Percentiles rank a stretch among this genome's conserved stretches.
Conservation (phyloP, 2,797 vertebrate genomes). For the Danio albolineatus region DNA sequence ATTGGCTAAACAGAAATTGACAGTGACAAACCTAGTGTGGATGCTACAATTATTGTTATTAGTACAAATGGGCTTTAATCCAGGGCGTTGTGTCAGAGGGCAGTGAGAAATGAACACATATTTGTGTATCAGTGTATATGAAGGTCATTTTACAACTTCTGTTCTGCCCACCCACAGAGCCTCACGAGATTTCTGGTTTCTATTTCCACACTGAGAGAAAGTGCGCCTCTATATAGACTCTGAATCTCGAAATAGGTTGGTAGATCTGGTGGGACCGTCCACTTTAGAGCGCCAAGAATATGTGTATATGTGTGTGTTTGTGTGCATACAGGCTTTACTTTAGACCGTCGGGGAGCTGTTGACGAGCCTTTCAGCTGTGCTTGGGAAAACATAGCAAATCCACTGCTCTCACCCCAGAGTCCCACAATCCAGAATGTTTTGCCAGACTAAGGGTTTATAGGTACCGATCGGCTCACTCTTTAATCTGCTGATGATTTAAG, state of each 20-base stretch:
- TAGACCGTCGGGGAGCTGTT: constrained; percentile 35
- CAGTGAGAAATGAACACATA: constrained; percentile 5
- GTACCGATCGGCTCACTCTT: constrained; percentile 49
- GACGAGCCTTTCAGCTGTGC: constrained; percentile 65
- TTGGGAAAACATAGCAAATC: constrained; percentile 49
- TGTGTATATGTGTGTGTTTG: constrained; percentile 5
- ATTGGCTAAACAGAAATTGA: too few relatives aligned
- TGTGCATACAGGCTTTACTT: constrained; percentile 47
- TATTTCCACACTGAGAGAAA: constrained; percentile 1
- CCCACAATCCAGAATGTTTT: constrained; percentile 51
- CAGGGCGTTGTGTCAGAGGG: not conserved
- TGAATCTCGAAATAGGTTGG: constrained; percentile 38
- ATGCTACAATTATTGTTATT: too few relatives aligned
- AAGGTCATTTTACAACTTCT: constrained; percentile 32
- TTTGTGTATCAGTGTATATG: constrained; percentile 8
- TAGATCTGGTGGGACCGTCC: constrained; percentile 23
- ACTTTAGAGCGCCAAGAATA: constrained; percentile 55
- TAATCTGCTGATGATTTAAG: constrained; percentile 61
- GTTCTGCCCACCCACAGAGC: constrained; percentile 28
- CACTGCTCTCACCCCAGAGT: constrained; percentile 39
- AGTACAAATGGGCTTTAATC: too few relatives aligned
- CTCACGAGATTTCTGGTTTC: constrained; percentile 14
- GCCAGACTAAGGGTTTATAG: constrained; percentile 51
- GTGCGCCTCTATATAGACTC: constrained; percentile 27
- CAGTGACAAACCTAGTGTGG: too few relatives aligned